A percentile compares a stretch with the other conserved stretches of the same genome.
These are phyloP conservation scores for Athalia cordata DNA, from an alignment of 2,888 invertebrate species.

Conservation along the genomic window DNA sequence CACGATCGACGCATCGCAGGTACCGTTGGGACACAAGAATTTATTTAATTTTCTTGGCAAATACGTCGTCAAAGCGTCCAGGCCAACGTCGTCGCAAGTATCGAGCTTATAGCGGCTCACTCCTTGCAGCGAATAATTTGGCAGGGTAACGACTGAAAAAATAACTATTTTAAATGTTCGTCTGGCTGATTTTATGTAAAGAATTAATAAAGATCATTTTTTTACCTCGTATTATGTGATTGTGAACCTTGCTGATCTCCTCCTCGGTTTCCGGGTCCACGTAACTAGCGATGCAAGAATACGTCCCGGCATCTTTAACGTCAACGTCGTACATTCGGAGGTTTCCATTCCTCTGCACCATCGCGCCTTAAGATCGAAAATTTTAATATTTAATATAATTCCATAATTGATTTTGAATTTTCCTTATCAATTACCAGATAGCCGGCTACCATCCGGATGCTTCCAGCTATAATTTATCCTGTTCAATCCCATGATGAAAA, in stretches of 20 bases:
- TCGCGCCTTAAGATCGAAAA: slow-evolving; percentile 51
- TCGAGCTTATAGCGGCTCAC: slow-evolving; percentile 60
- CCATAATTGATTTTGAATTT: not conserved
- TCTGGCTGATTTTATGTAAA: not conserved
- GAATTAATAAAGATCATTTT: slow-evolving; percentile 7
- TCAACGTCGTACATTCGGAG: slow-evolving; percentile 62
- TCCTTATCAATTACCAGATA: slow-evolving; percentile 54
- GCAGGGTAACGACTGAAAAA: slow-evolving; percentile 60
- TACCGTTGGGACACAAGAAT: slow-evolving; percentile 59
- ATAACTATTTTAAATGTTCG: no score
- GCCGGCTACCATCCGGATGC: slow-evolving; percentile 57
- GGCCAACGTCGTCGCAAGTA: slow-evolving; percentile 59
- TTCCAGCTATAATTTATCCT: slow-evolving; percentile 63
- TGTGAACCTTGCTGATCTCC: slow-evolving; percentile 57
- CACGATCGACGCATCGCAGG: slow-evolving; percentile 61
- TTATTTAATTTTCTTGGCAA: slow-evolving; percentile 61
- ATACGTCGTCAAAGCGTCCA: slow-evolving; percentile 59
- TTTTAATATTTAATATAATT: not conserved
- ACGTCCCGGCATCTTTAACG: slow-evolving; percentile 62
- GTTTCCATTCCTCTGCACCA: slow-evolving; percentile 60
- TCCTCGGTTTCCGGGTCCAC: slow-evolving; percentile 63
- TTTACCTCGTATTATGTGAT: slow-evolving; percentile 60
- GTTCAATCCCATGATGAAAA: slow-evolving; percentile 59
- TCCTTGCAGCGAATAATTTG: slow-evolving; percentile 61
- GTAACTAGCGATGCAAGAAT: slow-evolving; percentile 62